These are phyloP conservation scores for Torymus auratus DNA, from an alignment of 2,888 invertebrate genomes.

Conservation along the genomic window DNA sequence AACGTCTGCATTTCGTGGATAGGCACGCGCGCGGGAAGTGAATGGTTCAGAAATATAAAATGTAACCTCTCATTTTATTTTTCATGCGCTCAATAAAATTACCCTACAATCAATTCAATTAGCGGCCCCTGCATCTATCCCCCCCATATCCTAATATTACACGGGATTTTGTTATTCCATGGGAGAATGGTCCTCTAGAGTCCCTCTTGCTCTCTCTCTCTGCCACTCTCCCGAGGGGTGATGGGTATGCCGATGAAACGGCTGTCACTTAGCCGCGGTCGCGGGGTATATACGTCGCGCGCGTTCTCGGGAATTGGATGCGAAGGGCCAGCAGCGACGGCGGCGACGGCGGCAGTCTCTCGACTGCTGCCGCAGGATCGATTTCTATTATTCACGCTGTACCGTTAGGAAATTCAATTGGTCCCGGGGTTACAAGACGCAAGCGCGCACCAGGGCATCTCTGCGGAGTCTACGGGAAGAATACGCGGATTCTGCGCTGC, in stretches of 20 bases:
- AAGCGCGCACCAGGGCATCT: not conserved
- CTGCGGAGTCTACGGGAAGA: slow-evolving; percentile 14
- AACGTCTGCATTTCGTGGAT: too few species aligned
- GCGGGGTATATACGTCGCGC: not conserved
- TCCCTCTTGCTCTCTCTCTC: not conserved
- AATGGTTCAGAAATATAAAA: too few species aligned
- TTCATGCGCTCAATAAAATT: too few species aligned
- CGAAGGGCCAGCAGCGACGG: slow-evolving; percentile 2
- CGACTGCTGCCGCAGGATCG: slow-evolving; percentile 37
- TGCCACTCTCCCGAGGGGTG: not conserved
- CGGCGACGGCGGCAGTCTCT: too few species aligned
- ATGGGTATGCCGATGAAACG: slow-evolving; percentile 38
- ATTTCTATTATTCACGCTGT: slow-evolving; percentile 56
- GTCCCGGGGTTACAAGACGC: slow-evolving; percentile 43
- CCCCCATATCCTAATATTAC: slow-evolving; percentile 5
- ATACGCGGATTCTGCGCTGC: slow-evolving; percentile 41
- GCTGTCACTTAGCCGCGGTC: slow-evolving; percentile 48
- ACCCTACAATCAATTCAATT: slow-evolving; percentile 10
- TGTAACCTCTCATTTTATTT: too few species aligned
- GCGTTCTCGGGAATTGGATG: slow-evolving; percentile 42
- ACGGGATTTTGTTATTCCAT: slow-evolving; percentile 39
- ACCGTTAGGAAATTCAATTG: slow-evolving; percentile 57
- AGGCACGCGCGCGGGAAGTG: too few species aligned
- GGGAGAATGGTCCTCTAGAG: slow-evolving; percentile 33
- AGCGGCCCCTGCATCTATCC: not conserved